Conservation (phyloP, 2,888 invertebrate genomes). For the Rhimphoctona megacephalus region DNA sequence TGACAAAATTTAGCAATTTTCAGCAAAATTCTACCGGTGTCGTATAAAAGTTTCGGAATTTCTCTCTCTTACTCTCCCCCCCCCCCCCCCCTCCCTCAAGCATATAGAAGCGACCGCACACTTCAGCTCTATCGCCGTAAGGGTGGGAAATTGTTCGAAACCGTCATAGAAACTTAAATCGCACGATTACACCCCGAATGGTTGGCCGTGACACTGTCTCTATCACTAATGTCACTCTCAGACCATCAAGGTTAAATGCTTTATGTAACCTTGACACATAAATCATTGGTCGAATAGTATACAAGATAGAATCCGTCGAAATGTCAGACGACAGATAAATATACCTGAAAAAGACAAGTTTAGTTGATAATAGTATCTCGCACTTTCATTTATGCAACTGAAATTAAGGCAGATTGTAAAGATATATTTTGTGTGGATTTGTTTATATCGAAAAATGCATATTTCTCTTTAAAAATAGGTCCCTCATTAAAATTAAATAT, state of each 20-base stretch:
- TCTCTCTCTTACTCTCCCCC: not conserved
- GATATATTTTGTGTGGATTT: no score
- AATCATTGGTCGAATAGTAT: not conserved
- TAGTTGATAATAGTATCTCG: not conserved
- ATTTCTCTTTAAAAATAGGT: not conserved
- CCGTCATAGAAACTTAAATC: constrained; percentile 6
- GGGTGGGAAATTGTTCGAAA: constrained; percentile 35
- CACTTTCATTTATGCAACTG: not conserved
- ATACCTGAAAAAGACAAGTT: not conserved
- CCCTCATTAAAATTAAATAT: not conserved
- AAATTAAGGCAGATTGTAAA: not conserved
- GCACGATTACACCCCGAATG: constrained; percentile 26
- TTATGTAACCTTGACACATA: constrained; percentile 7
- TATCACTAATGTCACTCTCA: constrained; percentile 10
- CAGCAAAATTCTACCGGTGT: not conserved
- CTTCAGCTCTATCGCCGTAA: not conserved
- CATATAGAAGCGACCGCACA: not conserved
- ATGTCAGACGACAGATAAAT: not conserved
- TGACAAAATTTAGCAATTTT: constrained; percentile 50
- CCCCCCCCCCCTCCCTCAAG: not conserved
- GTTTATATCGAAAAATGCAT: not conserved
- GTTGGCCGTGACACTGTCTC: not conserved
- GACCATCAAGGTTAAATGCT: constrained; percentile 3
- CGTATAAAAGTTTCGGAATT: not conserved
- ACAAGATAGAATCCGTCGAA: not conserved